A percentile compares a stretch with the other conserved stretches of the same genome.
Evolutionary conservation across 2,797 vertebrate species (phyloP).

Genomic region (Anabacerthia variegaticeps): DNA sequence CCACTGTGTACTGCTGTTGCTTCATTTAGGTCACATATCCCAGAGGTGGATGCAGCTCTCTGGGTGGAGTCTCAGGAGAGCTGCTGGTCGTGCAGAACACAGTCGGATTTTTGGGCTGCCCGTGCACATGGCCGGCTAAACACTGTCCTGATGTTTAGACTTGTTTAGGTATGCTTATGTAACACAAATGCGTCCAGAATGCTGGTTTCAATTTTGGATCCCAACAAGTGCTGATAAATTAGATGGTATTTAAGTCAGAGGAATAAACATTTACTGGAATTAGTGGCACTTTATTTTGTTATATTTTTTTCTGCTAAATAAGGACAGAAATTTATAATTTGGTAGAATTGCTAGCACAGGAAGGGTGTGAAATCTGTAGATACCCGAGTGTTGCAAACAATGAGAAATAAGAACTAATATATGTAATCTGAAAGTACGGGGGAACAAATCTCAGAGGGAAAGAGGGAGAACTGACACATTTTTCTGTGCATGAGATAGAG

Average conservation of each 20-base stretch:
- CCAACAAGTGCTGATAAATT: neutral
- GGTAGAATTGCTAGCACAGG: neutral
- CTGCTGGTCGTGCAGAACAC: neutral
- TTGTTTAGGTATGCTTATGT: neutral
- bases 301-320: neutral
- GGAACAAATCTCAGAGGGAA: neutral
- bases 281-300: neutral
- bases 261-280: neutral
- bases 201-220: neutral
- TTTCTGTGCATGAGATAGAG: neutral
- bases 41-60: neutral
- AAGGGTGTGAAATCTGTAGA: neutral
- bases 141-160: neutral
- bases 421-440: neutral
- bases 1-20: fast-evolving
- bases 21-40: neutral
- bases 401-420: neutral
- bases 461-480: neutral
- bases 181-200: neutral
- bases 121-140: fast-evolving
- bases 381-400: neutral
- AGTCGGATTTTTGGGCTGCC: neutral
- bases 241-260: neutral
- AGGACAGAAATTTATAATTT: neutral
- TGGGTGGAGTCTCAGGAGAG: neutral